A percentile compares a stretch with the other conserved stretches of the same genome.
Evolutionary conservation across 2,888 invertebrate genomes (phyloP).

Genomic region (Hirtodrosophila alboralis): DNA sequence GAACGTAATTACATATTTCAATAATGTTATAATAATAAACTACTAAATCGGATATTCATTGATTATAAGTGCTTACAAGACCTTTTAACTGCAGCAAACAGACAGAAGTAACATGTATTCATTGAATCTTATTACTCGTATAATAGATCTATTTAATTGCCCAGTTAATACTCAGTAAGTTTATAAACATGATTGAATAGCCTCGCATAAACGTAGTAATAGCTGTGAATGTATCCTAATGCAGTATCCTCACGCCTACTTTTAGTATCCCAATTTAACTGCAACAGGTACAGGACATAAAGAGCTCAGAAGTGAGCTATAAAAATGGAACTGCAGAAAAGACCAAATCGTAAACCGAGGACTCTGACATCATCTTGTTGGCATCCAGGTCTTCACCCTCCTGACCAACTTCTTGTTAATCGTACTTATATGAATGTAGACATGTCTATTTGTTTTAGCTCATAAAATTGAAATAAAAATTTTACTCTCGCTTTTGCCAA

Average conservation of each 20-base stretch:
- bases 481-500: constrained; percentile 22
- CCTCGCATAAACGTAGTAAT: constrained; percentile 4
- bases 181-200: constrained; percentile 12
- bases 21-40: no score
- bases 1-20: no score
- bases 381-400: neutral
- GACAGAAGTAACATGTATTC: no score
- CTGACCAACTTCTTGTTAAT: constrained; percentile 6
- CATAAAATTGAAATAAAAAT: constrained; percentile 47
- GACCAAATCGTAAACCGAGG: constrained; percentile 28
- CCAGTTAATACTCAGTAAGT: constrained; percentile 17
- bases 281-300: constrained; percentile 28
- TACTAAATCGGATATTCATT: no score
- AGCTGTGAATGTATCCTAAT: neutral
- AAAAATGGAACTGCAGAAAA: constrained; percentile 19
- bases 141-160: neutral
- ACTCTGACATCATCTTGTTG: constrained; percentile 2
- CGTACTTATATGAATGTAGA: constrained; percentile 5
- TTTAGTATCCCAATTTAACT: constrained; percentile 21
- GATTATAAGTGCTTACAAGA: no score
- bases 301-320: constrained; percentile 24
- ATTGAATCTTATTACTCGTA: no score
- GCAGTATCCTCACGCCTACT: constrained; percentile 14
- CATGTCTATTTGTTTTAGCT: constrained; percentile 21
- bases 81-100: no score